A percentile compares a stretch with the other conserved stretches of the same genome.
Conservation (phyloP, 2,113 vertebrate genomes). For the Parus major region DNA sequence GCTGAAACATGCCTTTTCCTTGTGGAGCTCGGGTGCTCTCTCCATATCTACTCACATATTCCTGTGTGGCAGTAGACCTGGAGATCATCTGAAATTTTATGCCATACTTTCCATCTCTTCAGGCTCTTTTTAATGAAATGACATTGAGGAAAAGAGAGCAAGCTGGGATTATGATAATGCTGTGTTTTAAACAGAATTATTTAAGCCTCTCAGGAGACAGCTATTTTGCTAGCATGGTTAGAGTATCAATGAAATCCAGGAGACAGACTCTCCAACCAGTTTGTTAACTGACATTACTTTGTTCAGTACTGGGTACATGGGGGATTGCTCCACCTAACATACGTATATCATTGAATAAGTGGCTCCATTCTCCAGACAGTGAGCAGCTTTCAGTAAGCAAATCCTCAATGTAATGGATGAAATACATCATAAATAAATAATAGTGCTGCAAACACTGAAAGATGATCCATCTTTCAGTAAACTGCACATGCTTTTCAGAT, state of each 20-base stretch:
- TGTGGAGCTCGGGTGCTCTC: background rate
- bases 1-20: background rate
- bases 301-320: background rate
- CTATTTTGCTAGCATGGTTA: background rate
- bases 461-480: conserved; percentile 29
- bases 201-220: background rate
- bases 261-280: background rate
- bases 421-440: conserved; percentile 58
- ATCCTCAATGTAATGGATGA: background rate
- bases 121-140: background rate
- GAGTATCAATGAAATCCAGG: background rate
- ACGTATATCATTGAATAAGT: background rate
- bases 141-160: background rate
- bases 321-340: background rate
- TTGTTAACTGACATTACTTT: background rate
- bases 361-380: background rate
- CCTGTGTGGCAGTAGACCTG: background rate
- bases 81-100: background rate
- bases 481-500: background rate
- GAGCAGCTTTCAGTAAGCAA: conserved; percentile 1
- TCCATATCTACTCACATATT: background rate
- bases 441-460: background rate
- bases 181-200: background rate
- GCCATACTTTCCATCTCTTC: background rate
- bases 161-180: background rate